phyloP scores from a whole-genome alignment of 2,888 invertebrate species.

The Portevinia maculata region DNA sequence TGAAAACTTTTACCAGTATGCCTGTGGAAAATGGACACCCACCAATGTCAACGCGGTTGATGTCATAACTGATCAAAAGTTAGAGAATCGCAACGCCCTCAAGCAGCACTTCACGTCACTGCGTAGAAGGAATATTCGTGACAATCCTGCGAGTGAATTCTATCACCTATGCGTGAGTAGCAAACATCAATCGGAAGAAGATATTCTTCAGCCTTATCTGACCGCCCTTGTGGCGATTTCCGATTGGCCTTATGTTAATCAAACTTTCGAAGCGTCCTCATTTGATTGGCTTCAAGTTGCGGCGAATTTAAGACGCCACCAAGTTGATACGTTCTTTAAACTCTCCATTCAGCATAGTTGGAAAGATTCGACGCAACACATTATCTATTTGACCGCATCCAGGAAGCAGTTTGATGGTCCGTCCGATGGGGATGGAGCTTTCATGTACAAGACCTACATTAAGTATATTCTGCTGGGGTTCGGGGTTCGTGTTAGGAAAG shows the following conservation, averaged over 20 bases:
- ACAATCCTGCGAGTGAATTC: conserved; percentile 39
- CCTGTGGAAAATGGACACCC: conserved; percentile 80
- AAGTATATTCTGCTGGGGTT: conserved; percentile 79
- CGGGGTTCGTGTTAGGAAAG: conserved; percentile 78
- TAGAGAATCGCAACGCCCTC: conserved; percentile 79
- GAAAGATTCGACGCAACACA: conserved; percentile 78
- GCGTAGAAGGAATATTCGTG: not conserved
- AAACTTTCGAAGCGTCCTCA: conserved; percentile 50
- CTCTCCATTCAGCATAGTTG: conserved; percentile 79
- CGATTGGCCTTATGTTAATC: conserved; percentile 78
- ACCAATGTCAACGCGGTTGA: conserved; percentile 76
- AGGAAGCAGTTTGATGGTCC: conserved; percentile 43
- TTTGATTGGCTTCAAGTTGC: conserved; percentile 78
- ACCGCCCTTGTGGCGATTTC: conserved; percentile 17
- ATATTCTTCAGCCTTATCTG: conserved; percentile 36
- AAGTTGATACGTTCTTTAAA: conserved; percentile 77
- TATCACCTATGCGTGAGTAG: conserved; percentile 49
- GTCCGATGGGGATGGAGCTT: conserved; percentile 75
- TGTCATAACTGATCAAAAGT: conserved; percentile 48
- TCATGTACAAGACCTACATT: conserved; percentile 78
- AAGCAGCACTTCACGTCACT: conserved; percentile 73
- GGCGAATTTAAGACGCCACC: conserved; percentile 78
- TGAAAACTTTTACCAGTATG: conserved; percentile 81
- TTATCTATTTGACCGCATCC: conserved; percentile 78
- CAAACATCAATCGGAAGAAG: conserved; percentile 22